Evolutionary conservation across 2,113 vertebrate species (phyloP).

Genomic region (Sciurus niger): DNA sequence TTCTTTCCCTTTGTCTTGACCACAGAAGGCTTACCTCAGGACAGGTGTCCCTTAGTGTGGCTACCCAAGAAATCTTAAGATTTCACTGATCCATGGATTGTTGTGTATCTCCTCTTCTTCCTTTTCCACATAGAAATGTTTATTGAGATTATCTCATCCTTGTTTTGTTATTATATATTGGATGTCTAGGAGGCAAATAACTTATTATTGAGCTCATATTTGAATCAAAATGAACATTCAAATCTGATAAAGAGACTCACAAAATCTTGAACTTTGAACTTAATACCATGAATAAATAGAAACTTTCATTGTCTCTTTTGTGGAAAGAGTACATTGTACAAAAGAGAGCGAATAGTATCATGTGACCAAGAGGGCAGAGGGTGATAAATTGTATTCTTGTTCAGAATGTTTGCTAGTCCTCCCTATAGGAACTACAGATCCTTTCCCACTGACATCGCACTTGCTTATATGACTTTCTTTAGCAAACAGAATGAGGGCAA

Average conservation of each 20-base stretch:
- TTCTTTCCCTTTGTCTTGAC: neutral
- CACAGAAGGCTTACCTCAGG: neutral
- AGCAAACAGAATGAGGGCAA: slow-evolving; percentile 27
- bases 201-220: slow-evolving; percentile 30
- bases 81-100: neutral
- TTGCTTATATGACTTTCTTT: neutral
- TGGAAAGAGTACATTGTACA: neutral
- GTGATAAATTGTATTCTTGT: neutral
- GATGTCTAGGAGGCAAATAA: neutral
- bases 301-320: neutral
- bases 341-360: neutral
- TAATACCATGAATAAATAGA: neutral
- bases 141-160: neutral
- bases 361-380: neutral
- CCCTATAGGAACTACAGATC: neutral
- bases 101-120: neutral
- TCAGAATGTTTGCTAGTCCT: neutral
- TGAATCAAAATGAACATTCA: slow-evolving; percentile 6
- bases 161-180: neutral
- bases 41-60: neutral
- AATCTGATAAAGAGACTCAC: neutral
- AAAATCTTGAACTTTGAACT: neutral
- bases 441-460: neutral
- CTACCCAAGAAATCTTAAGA: neutral
- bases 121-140: neutral